Base-by-base conservation (phyloP, 2,888 invertebrate species). In the Sminthurinus aureus region DNA sequence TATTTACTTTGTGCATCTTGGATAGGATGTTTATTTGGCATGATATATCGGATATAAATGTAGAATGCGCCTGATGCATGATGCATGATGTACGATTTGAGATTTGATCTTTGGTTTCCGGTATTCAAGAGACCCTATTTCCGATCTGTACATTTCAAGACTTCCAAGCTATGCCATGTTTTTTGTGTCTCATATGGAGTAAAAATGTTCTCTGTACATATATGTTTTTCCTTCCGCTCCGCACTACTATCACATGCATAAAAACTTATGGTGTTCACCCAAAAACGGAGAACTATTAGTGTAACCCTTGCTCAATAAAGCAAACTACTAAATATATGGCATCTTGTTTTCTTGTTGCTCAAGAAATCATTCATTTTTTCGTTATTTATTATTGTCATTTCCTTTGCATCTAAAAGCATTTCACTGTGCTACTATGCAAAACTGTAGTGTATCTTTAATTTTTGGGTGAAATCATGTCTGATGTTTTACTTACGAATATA, bases 81-180 rank as follows among this genome's bases (percentile, higher is more conserved):
- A 75, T 75, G 75, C 75, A 51, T 75, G 24, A 64, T 77, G 64
- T 64, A 77, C 58, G 77, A 75, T 3, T 52, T 75, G 75, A 79
- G 67, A 24, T 69, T 51, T 69, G 79, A 79, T 79, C n/a, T 51
- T 69, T 18, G 51, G 71, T 67, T 79, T 79, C 79, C 79, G 50
- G 51, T 69, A 51, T 71, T 67, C 67, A 20, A 79, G 66, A 67
- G 79, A 66, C 50, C 38, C 75, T 50, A 79, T 79, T 79, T 79
- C 67, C 79, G 79, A 79, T 79, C 50, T 58, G 13, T 15, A 0
- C 38, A 24, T 15, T 79, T 77, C 15, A 24, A 77, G 77, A 22
- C 2, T 11, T 11, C 58, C 58, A 13, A 13, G 2, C 58, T 15
- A 11, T 6, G 18, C 58, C 58, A 1, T 38, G 38, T 38, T 38